Base-by-base conservation (phyloP, 2,113 vertebrate species). In the Brienomyrus longianalis region DNA sequence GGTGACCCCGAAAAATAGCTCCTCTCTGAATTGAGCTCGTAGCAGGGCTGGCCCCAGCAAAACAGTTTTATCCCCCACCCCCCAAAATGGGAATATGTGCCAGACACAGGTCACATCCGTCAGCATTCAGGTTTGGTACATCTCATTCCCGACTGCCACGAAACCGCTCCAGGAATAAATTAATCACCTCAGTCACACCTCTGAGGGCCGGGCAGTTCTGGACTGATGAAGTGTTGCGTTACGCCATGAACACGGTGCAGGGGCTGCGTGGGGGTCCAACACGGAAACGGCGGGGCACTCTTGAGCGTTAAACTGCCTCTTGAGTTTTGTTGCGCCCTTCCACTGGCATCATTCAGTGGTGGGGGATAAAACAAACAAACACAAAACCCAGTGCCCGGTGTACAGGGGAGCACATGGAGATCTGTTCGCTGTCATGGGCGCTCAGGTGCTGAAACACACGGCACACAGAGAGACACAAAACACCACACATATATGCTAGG, bases 41-140 rank as follows among this genome's bases (percentile, higher is more conserved):
- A 92, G 86, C 83, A 17, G 90, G 86, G 91, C 92, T 89, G 89
- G 83, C 80, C 83, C 86, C 90, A 35, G 74, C 92, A 93, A 91
- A 91, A 93, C 89, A 89, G 90, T 88, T 45, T 23, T 47, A 90
- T 91, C 43, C 89, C 47, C 88, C 62, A 31, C 66, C 56, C n/a
- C 35, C 45, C 23, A 27, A 54, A 50, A 54, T 87, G 50, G 56
- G 17, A 51, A 77, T 50, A 48, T 35, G 52, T 56, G 43, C 88
- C 89, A 88, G 86, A 91, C 91, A 88, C 83, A 87, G 54, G 15
- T 56, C 31, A 89, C 84, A 77, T 56, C 35, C 89, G 59, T 84
- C 77, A 89, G 52, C 89, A 85, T 56, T 85, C 80, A 59, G 43
- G 51, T 56, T 47, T 23, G 3, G 21, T 56, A 62, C 80, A 84